Evolutionary conservation across 1,140 invertebrate genomes (phyloP), one percentile per base, ranked within the genome.

Genomic region (Calosoma granatense): DNA sequence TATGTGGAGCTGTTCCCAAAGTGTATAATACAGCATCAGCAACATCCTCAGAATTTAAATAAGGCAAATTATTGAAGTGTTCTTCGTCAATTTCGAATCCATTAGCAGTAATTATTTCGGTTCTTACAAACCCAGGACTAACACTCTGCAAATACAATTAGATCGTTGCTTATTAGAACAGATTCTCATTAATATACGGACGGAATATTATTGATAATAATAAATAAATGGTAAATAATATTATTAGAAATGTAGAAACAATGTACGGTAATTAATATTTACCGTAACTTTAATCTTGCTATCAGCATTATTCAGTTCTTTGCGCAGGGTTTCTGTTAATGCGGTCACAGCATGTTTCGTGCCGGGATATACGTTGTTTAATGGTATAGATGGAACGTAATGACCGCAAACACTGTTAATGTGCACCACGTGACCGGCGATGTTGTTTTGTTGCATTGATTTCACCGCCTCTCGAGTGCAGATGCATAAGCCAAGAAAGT

Each of bases 361-460:
- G 9, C 74, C 72, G 21, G 73, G 65, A 67, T 83, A 83, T 17
- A 75, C 53, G 59, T 73, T 74, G 43, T 51, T 23, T 47, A 19
- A 12, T 3, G 52, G 52, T 14, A 59, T 55, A 23, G 56, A 21
- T 22, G 36, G n/a, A 21, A 71, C 55, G 19, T 36, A 54, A 54
- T 64, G 63, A 15, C 74, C 78, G 1, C 74, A 68, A 15, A 77
- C 63, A 57, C 78, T 79, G 53, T 80, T 83, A 26, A 86, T 74
- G 57, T 83, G 76, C 52, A 86, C 77, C 54, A 86, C 78, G 61
- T 87, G 84, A 1, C 85, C 86, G 59, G 83, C 76, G 2, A 82
- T 72, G 14, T 30, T 52, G 76, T 79, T 65, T 57, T 77, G 73
- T 55, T 69, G 73, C 81, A 87, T 85, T 1, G 77, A 70, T 56